Base-by-base conservation (phyloP, 2,888 invertebrate species). In the Caenorhabditis zanzibari region DNA sequence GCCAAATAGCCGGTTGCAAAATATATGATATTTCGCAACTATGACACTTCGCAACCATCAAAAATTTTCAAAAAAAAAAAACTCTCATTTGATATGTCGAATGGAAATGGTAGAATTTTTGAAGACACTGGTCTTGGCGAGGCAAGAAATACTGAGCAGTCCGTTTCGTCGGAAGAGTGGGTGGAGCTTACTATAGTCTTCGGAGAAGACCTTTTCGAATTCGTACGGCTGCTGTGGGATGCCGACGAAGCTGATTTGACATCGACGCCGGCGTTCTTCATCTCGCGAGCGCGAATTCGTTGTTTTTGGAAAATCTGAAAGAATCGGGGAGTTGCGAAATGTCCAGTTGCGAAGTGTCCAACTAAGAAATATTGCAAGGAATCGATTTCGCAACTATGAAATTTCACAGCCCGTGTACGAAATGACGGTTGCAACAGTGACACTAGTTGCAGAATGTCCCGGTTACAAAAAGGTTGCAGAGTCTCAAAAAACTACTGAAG, bases 251-350 rank as follows among this genome's bases (percentile, higher is more conserved):
- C 81, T 4, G 58, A 32, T 58, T 75, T 81, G 38, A 81, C 81
- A 47, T 81, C 75, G 3, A 75, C n/a, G 2, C 74, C 75, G n/a
- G 54, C 44, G 1, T 28, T 5, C 16, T 81, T 75, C 81, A 81
- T 75, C 28, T 81, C 75, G n/a, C 71, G 68, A 3, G 81, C 81
- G 7, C 75, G 69, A 19, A n/a, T 10, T 6, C 81, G 54, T 63
- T 81, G 81, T 24, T 71, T 75, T 16, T 19, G 63, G 28, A 63
- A 69, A n/a, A 81, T 58, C 77, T 77, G 52, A 5, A 75, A 58
- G n/a, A n/a, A n/a, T n/a, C n/a, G n/a, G n/a, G n/a, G n/a, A n/a
- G n/a, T n/a, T n/a, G n/a, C n/a, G 38, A 38, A 12, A 38, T 12
- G 32, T 6, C 32, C 7, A 7, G 32, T 32, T 32, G 32, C 32